phyloP scores from a whole-genome alignment of 2,797 vertebrate genomes.

The Gallinago nigripennis region DNA sequence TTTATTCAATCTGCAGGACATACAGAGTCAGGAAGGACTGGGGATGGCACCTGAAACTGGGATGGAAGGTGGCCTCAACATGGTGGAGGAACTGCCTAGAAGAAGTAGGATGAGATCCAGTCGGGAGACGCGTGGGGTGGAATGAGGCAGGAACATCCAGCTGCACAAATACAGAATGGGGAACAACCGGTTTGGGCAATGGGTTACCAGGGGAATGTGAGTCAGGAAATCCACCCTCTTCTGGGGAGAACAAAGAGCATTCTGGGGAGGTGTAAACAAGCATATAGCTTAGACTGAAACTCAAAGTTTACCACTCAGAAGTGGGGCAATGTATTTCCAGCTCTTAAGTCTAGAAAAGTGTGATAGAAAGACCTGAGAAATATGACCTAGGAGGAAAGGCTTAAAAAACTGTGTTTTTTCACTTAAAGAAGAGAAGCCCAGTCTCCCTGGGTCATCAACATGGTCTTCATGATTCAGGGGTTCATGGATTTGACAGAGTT shows the following conservation, averaged over 20 bases:
- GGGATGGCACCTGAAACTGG: background rate
- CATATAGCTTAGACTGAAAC: background rate
- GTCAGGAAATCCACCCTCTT: constrained; percentile 42
- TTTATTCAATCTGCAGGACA: background rate
- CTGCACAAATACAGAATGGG: background rate
- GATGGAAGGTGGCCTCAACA: background rate
- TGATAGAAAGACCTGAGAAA: background rate
- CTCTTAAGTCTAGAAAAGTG: background rate
- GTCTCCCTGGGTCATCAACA: background rate
- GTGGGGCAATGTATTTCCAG: background rate
- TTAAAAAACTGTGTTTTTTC: background rate
- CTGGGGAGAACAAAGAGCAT: background rate
- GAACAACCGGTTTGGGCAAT: constrained; percentile 37
- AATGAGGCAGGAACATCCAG: background rate
- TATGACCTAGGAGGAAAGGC: background rate
- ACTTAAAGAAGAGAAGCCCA: background rate
- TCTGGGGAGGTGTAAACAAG: background rate
- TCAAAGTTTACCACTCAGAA: background rate
- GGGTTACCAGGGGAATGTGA: constrained; percentile 13
- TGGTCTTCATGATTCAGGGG: background rate
- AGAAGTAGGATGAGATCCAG: background rate
- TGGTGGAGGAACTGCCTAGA: background rate
- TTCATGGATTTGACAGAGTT: too few relatives aligned
- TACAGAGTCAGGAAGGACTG: background rate
- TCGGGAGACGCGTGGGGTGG: rapidly evolving